Conservation (phyloP, 35 echinoderm and acorn worm species). For the Apostichopus parvimensis region DNA sequence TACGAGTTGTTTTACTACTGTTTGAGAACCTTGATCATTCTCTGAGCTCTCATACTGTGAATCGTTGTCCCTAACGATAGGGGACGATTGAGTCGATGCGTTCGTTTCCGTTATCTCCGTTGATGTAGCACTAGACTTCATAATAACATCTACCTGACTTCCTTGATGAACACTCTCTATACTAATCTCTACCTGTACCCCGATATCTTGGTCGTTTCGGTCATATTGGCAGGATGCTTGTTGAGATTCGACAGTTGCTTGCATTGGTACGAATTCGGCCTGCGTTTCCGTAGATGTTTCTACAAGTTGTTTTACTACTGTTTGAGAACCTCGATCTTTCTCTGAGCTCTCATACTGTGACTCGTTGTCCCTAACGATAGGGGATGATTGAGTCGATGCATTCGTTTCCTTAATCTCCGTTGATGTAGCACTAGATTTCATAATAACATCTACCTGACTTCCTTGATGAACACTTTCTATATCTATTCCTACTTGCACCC, state of each 20-base stretch:
- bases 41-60: slow-evolving; percentile 35
- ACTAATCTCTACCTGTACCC: slow-evolving; percentile 12
- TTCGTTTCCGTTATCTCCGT: background rate
- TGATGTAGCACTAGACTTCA: background rate
- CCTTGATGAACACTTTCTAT: background rate
- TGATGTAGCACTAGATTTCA: slow-evolving; percentile 4
- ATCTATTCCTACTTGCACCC: background rate
- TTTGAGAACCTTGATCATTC: background rate
- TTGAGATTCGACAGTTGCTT: slow-evolving; percentile 29
- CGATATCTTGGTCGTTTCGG: background rate
- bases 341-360: slow-evolving; percentile 36
- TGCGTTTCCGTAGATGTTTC: slow-evolving; percentile 22
- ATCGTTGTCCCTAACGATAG: slow-evolving; percentile 4
- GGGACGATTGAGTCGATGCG: slow-evolving; percentile 22
- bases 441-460: background rate
- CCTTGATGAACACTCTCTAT: background rate
- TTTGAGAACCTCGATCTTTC: background rate
- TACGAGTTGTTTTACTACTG: background rate
- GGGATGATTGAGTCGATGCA: slow-evolving; percentile 25
- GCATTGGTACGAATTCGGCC: background rate
- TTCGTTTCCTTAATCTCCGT: background rate
- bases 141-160: background rate
- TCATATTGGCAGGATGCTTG: slow-evolving; percentile 6
- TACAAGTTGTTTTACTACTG: background rate
- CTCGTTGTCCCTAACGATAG: background rate